Evolutionary conservation across 2,797 vertebrate species (phyloP).

Genomic region (Dipus sagitta): DNA sequence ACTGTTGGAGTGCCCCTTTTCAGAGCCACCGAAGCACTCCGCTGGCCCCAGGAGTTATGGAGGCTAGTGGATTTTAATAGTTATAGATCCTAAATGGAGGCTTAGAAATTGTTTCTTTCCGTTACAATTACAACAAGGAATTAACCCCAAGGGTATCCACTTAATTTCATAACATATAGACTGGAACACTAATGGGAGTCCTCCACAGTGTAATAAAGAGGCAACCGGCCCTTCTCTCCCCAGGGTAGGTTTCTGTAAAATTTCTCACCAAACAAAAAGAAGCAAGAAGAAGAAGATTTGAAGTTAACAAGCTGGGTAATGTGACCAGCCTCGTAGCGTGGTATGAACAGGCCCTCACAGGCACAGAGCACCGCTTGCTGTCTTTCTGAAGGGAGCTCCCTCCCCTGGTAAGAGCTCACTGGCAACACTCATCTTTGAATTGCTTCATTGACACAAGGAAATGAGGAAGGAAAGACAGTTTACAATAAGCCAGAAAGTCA

Average conservation of each 20-base stretch:
- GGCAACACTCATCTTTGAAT: conserved; percentile 2
- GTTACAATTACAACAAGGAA: conserved; percentile 92
- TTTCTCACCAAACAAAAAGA: conserved; percentile 83
- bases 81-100: conserved; percentile 90
- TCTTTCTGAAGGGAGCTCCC: conserved; percentile 26
- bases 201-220: conserved; percentile 90
- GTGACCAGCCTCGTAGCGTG: conserved; percentile 71
- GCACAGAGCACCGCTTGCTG: not conserved
- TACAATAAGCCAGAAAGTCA: conserved; percentile 76
- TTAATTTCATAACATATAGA: conserved; percentile 93
- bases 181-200: conserved; percentile 89
- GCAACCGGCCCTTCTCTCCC: conserved; percentile 89
- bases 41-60: conserved; percentile 88
- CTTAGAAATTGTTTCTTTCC: conserved; percentile 91
- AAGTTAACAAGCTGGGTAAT: conserved; percentile 85
- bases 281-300: conserved; percentile 83
- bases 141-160: conserved; percentile 91
- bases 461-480: conserved; percentile 67
- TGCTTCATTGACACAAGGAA: conserved; percentile 56
- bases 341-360: conserved; percentile 26
- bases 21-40: conserved; percentile 85
- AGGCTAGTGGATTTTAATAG: conserved; percentile 90
- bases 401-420: not conserved
- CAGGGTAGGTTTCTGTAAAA: conserved; percentile 88
- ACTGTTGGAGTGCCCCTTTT: conserved; percentile 88